Evolutionary conservation across 2,888 invertebrate genomes (phyloP), one percentile per base, ranked within the genome.

Genomic region (Diaperis boleti): DNA sequence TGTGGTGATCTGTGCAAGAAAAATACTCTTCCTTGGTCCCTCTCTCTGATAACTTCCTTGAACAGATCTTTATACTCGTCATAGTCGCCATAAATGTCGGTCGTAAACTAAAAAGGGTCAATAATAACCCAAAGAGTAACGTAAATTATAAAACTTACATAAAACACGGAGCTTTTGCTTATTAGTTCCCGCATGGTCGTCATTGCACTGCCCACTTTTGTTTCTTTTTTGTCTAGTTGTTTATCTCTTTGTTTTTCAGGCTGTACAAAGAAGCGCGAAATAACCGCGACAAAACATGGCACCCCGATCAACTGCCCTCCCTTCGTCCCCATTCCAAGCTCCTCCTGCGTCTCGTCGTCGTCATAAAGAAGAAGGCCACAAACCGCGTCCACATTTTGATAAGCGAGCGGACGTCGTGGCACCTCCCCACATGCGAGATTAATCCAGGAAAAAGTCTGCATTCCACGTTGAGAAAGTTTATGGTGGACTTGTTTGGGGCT

Each of bases 401-500:
- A 39, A 94, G 94, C 76, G 95, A 96, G 78, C 91, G 91, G 78
- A 91, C 90, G 50, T 86, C 89, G 18, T 88, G 91, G 76, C 94
- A 95, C 83, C 87, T 95, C 71, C 96, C 96, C 17, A 87, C 91
- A 10, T 94, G 93, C 77, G 95, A 96, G 82, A 89, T 96, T 66
- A 92, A 95, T 83, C 95, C 95, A 20, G 87, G 88, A 33, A 89
- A 92, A 76, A 95, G 92, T 82, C 82, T 95, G 11, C 94, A 95
- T 82, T 92, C 94, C 1, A 94, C 94, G 45, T 81, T 96, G 66
- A 88, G 93, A 69, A 90, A 91, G 78, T 96, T 94, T 79, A 94
- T 96, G 94, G 90, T 93, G 65, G 93, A 95, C 81, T 87, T 95
- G 76, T 95, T 95, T 84, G 95, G 95, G 13, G 89, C 92, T 55